phyloP scores from a whole-genome alignment of 2,113 vertebrate species.

The Neodontobutis hainanensis region DNA sequence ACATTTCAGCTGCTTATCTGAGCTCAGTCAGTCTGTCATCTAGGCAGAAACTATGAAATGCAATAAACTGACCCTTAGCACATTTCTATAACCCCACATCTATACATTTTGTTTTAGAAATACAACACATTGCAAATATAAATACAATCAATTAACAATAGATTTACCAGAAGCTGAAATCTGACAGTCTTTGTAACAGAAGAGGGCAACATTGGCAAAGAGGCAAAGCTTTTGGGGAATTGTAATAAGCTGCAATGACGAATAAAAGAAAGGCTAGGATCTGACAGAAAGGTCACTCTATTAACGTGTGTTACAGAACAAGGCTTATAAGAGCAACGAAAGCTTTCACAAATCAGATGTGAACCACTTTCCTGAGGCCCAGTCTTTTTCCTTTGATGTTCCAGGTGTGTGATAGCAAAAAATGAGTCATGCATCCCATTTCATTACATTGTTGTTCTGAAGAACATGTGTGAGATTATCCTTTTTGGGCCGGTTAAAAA shows the following conservation, averaged over 20 bases:
- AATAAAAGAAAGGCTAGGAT: background rate
- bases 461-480: no score
- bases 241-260: slow-evolving; percentile 2
- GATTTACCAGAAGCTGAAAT: slow-evolving; percentile 27
- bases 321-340: slow-evolving; percentile 10
- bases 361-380: background rate
- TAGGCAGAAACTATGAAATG: background rate
- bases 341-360: slow-evolving; percentile 28
- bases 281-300: slow-evolving; percentile 22
- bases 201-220: slow-evolving; percentile 24
- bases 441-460: slow-evolving; percentile 58
- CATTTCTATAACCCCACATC: no score
- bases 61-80: background rate
- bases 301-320: background rate
- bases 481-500: no score
- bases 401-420: slow-evolving; percentile 75
- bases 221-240: slow-evolving; percentile 35
- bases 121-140: no score
- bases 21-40: background rate
- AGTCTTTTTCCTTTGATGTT: slow-evolving; percentile 64
- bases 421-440: slow-evolving; percentile 56
- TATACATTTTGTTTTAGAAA: no score
- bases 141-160: slow-evolving; percentile 4
- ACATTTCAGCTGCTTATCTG: slow-evolving; percentile 7
- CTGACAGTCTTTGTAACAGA: slow-evolving; percentile 49